Conservation (phyloP, 1,140 invertebrate genomes). For the Aphis craccivora region DNA sequence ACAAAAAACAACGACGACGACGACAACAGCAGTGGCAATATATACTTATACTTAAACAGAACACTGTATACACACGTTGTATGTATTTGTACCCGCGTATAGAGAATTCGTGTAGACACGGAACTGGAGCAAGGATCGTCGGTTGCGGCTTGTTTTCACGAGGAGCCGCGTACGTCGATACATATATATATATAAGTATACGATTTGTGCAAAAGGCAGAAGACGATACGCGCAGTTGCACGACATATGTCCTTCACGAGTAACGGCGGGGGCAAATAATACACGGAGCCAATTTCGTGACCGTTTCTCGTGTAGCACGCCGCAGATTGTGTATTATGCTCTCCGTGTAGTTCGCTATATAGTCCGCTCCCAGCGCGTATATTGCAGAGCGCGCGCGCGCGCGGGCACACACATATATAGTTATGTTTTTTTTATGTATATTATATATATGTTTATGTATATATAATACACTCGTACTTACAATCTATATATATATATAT, state of each 20-base stretch:
- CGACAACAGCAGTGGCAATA: not conserved
- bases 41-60: not conserved
- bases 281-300: slow-evolving; percentile 54
- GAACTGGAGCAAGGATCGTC: slow-evolving; percentile 53
- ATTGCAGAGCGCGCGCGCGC: not conserved
- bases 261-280: slow-evolving; percentile 49
- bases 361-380: not conserved
- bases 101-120: slow-evolving; percentile 46
- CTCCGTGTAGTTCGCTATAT: not conserved
- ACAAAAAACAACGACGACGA: not conserved
- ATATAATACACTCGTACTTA: not conserved
- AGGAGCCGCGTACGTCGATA: not conserved
- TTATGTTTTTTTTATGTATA: slow-evolving; percentile 6
- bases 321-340: not conserved
- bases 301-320: slow-evolving; percentile 45
- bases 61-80: not conserved
- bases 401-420: not conserved
- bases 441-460: not conserved
- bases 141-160: slow-evolving; percentile 25
- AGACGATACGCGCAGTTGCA: slow-evolving; percentile 50
- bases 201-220: slow-evolving; percentile 46
- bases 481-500: not conserved
- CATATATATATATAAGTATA: not conserved
- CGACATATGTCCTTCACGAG: slow-evolving; percentile 50
- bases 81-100: not conserved